These are phyloP conservation scores for Ferrisia virgata DNA, from an alignment of 2,888 invertebrate genomes.

Conservation along the genomic window DNA sequence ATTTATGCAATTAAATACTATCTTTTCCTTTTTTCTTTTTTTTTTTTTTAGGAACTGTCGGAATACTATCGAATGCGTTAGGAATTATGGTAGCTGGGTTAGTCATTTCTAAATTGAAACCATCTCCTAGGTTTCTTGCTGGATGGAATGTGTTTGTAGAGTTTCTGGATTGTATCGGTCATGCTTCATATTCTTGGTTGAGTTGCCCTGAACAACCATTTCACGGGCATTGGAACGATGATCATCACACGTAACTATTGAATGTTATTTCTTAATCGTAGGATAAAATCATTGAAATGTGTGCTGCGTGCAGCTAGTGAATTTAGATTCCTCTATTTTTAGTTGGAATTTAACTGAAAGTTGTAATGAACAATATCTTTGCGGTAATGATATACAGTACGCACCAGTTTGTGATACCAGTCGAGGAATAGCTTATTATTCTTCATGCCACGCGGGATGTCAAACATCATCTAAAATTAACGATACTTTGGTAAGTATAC, in stretches of 20 bases:
- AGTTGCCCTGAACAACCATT: conserved; percentile 51
- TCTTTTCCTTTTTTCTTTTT: background rate
- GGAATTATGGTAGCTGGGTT: conserved; percentile 51
- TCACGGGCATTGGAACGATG: conserved; percentile 48
- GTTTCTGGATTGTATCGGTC: conserved; percentile 51
- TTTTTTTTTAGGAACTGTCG: conserved; percentile 50
- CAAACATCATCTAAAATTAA: conserved; percentile 45
- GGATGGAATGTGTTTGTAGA: conserved; percentile 52
- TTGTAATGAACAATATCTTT: conserved; percentile 53
- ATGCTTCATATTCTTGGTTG: conserved; percentile 51
- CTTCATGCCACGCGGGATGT: conserved; percentile 58
- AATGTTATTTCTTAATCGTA: no score
- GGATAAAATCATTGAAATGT: no score
- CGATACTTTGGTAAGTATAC: conserved; percentile 48
- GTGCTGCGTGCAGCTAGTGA: no score
- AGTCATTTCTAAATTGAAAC: conserved; percentile 52
- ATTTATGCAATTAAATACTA: no score
- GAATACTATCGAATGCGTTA: conserved; percentile 51
- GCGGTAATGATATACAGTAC: conserved; percentile 51
- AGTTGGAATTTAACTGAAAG: conserved; percentile 50
- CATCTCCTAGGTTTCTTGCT: conserved; percentile 51
- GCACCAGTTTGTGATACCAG: conserved; percentile 53
- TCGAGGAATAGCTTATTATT: conserved; percentile 53
- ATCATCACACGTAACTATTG: conserved; percentile 46
- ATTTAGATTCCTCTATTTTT: background rate